A percentile compares a stretch with the other conserved stretches of the same genome.
phyloP scores from a whole-genome alignment of 2,113 vertebrate species.

The Passer montanus region DNA sequence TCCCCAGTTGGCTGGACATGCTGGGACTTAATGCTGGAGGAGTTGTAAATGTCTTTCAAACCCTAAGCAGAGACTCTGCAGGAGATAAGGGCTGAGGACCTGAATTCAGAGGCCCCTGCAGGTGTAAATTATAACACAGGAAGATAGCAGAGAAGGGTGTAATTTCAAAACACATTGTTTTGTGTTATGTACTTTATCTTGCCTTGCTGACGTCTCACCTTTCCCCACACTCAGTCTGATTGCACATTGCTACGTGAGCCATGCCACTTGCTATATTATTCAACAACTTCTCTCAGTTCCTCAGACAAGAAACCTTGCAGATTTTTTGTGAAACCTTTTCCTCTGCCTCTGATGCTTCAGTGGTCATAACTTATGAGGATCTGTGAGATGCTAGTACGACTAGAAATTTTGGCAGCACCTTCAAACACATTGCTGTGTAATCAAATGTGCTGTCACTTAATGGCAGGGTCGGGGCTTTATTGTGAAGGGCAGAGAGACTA shows the following conservation, averaged over 20 bases:
- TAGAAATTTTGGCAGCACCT: background rate
- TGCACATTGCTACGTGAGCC: background rate
- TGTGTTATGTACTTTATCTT: background rate
- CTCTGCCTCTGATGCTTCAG: constrained; percentile 5
- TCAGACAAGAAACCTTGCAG: background rate
- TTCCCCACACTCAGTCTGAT: background rate
- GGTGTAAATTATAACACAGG: constrained; percentile 14
- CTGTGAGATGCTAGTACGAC: background rate
- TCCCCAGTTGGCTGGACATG: background rate
- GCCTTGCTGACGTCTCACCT: background rate
- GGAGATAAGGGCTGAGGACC: background rate
- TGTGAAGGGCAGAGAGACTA: background rate
- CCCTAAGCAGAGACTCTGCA: background rate
- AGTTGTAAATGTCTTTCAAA: background rate
- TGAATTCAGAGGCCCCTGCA: constrained; percentile 13
- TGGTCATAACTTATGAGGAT: background rate
- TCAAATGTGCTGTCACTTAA: background rate
- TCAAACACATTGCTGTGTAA: background rate
- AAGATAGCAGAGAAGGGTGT: background rate
- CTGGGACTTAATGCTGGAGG: background rate
- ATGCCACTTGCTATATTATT: background rate
- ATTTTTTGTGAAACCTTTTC: constrained; percentile 13
- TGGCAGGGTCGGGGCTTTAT: background rate
- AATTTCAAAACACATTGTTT: constrained; percentile 8
- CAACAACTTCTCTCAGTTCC: background rate